Evolutionary conservation across 2,888 invertebrate genomes (phyloP).

Genomic region (Hymenopus coronatus): DNA sequence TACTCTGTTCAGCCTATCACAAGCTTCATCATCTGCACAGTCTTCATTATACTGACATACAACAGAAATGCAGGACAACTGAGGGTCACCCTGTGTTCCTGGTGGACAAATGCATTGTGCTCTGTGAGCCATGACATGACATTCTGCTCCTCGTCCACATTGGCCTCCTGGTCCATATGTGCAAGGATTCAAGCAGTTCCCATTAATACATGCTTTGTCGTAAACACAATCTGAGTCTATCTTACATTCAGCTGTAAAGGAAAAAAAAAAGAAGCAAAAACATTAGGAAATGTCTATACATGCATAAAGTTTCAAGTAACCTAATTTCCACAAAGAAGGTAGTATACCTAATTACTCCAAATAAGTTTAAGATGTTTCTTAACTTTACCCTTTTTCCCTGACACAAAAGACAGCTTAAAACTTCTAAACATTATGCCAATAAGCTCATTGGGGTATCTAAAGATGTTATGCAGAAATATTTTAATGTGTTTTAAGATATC

Average conservation of each 20-base stretch:
- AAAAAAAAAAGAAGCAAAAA: constrained; percentile 28
- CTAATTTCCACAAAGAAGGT: neutral
- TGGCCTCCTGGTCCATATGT: constrained; percentile 55
- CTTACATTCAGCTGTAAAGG: constrained; percentile 72
- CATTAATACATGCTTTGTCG: constrained; percentile 74
- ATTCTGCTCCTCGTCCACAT: constrained; percentile 78
- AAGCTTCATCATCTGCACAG: constrained; percentile 79
- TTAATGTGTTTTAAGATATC: no score
- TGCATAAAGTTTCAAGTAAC: neutral
- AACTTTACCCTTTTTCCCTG: no score
- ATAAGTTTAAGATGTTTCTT: neutral
- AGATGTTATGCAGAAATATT: no score
- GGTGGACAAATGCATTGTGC: constrained; percentile 79
- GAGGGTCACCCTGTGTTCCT: constrained; percentile 82
- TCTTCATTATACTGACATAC: constrained; percentile 87
- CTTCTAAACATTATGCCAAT: no score
- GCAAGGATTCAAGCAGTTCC: constrained; percentile 80
- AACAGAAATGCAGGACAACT: constrained; percentile 75
- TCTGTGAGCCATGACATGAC: constrained; percentile 70
- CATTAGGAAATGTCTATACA: neutral
- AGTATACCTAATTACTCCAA: neutral
- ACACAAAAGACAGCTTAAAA: no score
- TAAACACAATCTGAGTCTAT: constrained; percentile 78
- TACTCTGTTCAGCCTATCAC: constrained; percentile 77
- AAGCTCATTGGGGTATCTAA: no score